Evolutionary conservation across 2,113 vertebrate species (phyloP).

Genomic region (Nycticorax nycticorax): DNA sequence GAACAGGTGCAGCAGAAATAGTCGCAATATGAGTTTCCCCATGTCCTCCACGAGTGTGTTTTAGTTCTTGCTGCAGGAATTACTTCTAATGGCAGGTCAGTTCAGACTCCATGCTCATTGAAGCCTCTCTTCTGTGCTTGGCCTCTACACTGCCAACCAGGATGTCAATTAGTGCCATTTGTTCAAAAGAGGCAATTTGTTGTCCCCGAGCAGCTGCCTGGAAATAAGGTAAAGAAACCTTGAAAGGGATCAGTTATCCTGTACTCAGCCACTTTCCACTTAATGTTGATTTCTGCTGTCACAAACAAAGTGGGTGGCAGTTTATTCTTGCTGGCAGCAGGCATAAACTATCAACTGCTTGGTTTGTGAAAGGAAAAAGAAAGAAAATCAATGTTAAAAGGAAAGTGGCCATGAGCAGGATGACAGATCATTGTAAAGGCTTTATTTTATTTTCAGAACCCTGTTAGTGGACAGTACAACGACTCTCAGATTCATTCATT

Average conservation of each 20-base stretch:
- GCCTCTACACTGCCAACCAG: neutral
- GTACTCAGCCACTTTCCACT: neutral
- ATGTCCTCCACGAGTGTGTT: neutral
- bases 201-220: neutral
- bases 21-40: neutral
- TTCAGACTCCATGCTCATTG: neutral
- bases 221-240: constrained; percentile 30
- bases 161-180: constrained; percentile 23
- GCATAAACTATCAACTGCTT: constrained; percentile 34
- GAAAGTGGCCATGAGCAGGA: constrained; percentile 17
- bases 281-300: constrained; percentile 44
- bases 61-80: constrained; percentile 7
- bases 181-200: constrained; percentile 28
- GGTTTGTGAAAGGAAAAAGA: neutral
- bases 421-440: neutral
- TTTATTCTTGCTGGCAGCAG: constrained; percentile 53
- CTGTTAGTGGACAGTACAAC: neutral
- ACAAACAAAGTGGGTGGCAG: neutral
- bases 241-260: constrained; percentile 35
- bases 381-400: constrained; percentile 20
- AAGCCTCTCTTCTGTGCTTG: neutral
- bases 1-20: neutral
- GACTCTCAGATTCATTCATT: neutral
- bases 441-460: constrained; percentile 49
- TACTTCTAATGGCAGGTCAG: neutral